Percentiles rank a stretch among this genome's conserved stretches.
phyloP scores from a whole-genome alignment of 2,113 vertebrate species.

The Azemiops feae region DNA sequence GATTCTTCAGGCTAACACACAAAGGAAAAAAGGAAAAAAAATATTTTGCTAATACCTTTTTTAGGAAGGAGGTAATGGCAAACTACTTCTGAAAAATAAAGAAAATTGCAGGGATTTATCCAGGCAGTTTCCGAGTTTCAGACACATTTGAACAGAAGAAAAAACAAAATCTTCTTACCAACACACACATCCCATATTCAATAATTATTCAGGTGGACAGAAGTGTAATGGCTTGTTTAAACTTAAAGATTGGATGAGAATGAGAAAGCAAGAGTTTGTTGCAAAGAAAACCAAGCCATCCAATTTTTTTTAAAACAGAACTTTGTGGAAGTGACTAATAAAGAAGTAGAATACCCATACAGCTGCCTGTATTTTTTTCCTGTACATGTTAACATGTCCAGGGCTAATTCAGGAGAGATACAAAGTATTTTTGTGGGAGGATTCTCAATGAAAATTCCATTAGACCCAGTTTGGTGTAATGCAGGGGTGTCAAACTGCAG shows the following conservation, averaged over 20 bases:
- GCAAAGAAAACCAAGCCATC: neutral
- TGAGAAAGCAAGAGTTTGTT: neutral
- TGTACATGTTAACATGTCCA: neutral
- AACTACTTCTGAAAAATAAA: neutral
- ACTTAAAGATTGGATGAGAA: neutral
- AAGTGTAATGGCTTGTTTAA: neutral
- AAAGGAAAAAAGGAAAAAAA: neutral
- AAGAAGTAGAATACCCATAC: too few relatives aligned
- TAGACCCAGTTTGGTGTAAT: neutral
- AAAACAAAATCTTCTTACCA: neutral
- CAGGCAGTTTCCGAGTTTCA: neutral
- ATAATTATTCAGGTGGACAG: neutral
- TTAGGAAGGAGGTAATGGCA: neutral
- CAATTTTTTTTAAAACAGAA: neutral
- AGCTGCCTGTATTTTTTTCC: neutral
- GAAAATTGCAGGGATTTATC: neutral
- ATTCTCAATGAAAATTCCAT: neutral
- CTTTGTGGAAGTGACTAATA: neutral
- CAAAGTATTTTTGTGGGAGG: neutral
- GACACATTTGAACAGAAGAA: neutral
- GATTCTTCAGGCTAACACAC: neutral
- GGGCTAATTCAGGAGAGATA: neutral
- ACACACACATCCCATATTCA: neutral
- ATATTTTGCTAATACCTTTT: neutral
- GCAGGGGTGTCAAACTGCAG: too few relatives aligned